phyloP scores from a whole-genome alignment of 2,797 vertebrate species.

The Antrozous pallidus region DNA sequence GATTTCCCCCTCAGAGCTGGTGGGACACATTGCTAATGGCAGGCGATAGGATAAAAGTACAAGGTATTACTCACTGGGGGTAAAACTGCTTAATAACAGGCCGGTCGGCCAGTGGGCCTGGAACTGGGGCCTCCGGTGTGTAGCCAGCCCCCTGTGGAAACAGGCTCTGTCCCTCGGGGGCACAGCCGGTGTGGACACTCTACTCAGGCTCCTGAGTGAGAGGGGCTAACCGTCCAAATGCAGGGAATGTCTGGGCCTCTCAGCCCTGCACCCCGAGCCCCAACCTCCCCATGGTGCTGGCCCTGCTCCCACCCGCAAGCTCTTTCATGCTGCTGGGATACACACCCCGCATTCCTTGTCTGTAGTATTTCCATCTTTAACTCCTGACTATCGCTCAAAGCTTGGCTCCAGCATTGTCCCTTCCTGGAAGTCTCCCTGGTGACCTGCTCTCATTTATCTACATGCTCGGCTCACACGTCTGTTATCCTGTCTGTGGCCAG shows the following conservation, averaged over 20 bases:
- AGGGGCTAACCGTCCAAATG: background rate
- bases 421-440: background rate
- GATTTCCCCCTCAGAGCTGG: background rate
- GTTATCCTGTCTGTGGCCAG: background rate
- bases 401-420: background rate
- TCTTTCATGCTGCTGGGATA: background rate
- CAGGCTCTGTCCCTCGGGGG: background rate
- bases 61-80: background rate
- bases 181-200: fast-evolving
- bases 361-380: fast-evolving
- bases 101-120: background rate
- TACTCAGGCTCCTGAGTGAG: fast-evolving
- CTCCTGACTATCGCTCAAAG: background rate
- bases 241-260: background rate
- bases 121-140: background rate
- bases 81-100: background rate
- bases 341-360: background rate
- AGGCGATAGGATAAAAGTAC: background rate
- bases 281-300: fast-evolving
- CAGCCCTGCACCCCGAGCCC: background rate
- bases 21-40: constrained; percentile 17
- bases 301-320: background rate
- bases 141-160: background rate
- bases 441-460: background rate
- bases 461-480: fast-evolving